Evolutionary conservation across 2,888 invertebrate species (phyloP), one percentile per base, ranked within the genome.

Genomic region (Diplazon laetatorius): DNA sequence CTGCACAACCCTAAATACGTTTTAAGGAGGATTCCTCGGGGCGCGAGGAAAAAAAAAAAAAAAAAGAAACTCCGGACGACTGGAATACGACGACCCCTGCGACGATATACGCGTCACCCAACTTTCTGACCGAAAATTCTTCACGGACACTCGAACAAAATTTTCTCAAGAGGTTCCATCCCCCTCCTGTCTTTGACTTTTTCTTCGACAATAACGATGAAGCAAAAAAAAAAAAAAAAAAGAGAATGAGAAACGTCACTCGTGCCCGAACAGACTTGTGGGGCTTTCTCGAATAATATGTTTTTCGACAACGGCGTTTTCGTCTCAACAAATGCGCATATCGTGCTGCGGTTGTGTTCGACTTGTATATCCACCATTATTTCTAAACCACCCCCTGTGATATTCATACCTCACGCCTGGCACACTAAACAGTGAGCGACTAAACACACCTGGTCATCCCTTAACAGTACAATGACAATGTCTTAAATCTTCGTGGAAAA

Each of bases 1-100:
- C 50, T 10, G 35, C 44, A 76, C 50, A 12, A 35, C 48, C 77
- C 55, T 83, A 85, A 82, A 82, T 78, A 84, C 73, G 80, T 73
- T 83, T 83, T 83, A 82, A 84, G 71, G 62, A 66, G n/a, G 76
- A 20, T 59, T 57, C 55, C 9, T 22, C 22, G 46, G 18, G 14
- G 18, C 20, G 46, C 39, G 50, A 42, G 39, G n/a, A 18, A 44
- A 50, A n/a, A 14, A 10, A 77, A 30, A 72, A 73, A 66, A 78
- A 80, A 60, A 74, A 73, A 75, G n/a, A n/a, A n/a, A n/a, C n/a
- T n/a, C 30, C 30, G 6, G 30, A 5, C 30, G 30, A 82, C 76
- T 74, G 66, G 68, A 52, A 62, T 48, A 63, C 59, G 69, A 73
- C 68, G 69, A 73, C 68, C 77, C 77, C 77, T 69, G 69, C 77